Conservation (phyloP, 2,113 vertebrate species). For the Calyptomena viridis region DNA sequence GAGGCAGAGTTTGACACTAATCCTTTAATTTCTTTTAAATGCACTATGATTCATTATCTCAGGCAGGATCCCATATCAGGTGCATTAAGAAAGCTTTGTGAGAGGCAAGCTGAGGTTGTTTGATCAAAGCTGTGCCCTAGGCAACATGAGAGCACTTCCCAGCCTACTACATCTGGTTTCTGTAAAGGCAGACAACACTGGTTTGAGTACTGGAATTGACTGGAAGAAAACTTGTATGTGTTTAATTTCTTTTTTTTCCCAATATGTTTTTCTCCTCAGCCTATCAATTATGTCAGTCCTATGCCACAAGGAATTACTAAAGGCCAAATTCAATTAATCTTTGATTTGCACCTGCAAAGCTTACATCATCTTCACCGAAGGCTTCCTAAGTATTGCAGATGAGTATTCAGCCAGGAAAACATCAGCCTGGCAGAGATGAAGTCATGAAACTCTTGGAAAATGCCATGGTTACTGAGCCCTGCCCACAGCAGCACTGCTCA, state of each 20-base stretch:
- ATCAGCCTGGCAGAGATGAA: background rate
- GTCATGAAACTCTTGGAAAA: background rate
- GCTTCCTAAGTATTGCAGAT: background rate
- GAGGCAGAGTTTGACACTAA: background rate
- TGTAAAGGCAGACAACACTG: background rate
- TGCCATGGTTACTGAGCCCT: background rate
- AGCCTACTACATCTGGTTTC: constrained; percentile 33
- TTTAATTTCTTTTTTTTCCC: background rate
- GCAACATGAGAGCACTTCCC: constrained; percentile 1
- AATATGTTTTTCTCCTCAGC: background rate
- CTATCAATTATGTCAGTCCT: constrained; percentile 9
- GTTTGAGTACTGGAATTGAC: background rate
- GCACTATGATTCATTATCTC: constrained; percentile 53
- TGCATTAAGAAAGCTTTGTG: constrained; percentile 36
- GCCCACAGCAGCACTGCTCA: background rate
- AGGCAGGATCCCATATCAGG: constrained; percentile 43
- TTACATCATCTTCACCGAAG: background rate
- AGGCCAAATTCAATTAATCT: background rate
- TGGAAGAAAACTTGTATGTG: background rate
- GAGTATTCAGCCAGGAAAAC: background rate
- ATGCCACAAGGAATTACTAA: background rate
- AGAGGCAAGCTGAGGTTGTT: constrained; percentile 14
- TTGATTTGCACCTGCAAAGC: constrained; percentile 37
- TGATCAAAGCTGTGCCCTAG: constrained; percentile 59
- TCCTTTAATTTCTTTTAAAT: constrained; percentile 42